Percentiles rank a stretch among this genome's conserved stretches.
Evolutionary conservation across 2,113 vertebrate species (phyloP).

Genomic region (Toxostoma redivivum): DNA sequence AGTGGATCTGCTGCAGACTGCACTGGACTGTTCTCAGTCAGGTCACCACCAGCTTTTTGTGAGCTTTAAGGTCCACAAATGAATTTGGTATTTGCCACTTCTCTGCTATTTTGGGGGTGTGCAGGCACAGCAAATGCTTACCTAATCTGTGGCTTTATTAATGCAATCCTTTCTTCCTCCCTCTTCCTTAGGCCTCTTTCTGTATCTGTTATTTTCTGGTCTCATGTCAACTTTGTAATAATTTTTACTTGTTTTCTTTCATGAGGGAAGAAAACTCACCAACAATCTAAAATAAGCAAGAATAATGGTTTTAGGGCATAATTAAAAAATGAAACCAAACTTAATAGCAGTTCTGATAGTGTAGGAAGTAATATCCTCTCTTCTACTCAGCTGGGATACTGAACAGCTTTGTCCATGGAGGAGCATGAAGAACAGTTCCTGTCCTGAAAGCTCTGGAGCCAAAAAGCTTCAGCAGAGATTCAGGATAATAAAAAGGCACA

Average conservation of each 20-base stretch:
- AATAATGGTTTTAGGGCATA: neutral
- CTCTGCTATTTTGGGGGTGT: neutral
- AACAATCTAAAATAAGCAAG: neutral
- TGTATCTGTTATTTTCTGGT: neutral
- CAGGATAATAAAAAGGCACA: neutral
- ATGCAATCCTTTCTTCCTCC: neutral
- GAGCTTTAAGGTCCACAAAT: neutral
- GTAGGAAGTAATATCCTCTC: neutral
- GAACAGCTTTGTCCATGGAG: neutral
- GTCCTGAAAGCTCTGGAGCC: neutral
- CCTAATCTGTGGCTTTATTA: neutral
- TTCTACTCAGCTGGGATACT: neutral
- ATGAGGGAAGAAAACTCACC: neutral
- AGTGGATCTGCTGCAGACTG: neutral
- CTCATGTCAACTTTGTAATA: neutral
- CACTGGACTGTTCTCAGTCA: neutral
- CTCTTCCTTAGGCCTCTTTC: neutral
- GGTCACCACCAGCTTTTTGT: neutral
- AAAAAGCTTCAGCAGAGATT: neutral
- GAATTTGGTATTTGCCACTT: neutral
- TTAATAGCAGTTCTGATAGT: neutral
- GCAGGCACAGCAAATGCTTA: neutral
- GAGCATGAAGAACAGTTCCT: neutral
- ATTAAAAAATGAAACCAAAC: neutral
- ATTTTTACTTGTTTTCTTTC: neutral